These are phyloP conservation scores for Drosophila rellima DNA, from an alignment of 2,888 invertebrate genomes.

Conservation along the genomic window DNA sequence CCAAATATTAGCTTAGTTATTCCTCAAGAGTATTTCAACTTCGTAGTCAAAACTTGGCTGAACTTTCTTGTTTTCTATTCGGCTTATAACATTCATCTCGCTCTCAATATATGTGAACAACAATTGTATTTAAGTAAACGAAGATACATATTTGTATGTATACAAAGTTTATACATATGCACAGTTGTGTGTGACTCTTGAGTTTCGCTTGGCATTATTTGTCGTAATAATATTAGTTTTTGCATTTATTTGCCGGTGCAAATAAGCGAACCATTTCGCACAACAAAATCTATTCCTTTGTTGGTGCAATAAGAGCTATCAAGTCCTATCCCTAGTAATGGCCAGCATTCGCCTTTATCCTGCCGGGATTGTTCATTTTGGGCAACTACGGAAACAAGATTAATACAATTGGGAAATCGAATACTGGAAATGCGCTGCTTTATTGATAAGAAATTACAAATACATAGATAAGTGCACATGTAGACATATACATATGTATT, in stretches of 20 bases:
- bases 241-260: slow-evolving; percentile 68
- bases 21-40: slow-evolving; percentile 14
- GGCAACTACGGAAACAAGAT: slow-evolving; percentile 59
- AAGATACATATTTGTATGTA: slow-evolving; percentile 5
- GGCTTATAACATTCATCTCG: slow-evolving; percentile 39
- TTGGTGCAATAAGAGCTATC: slow-evolving; percentile 36
- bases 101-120: slow-evolving; percentile 29
- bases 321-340: slow-evolving; percentile 3
- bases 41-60: background rate
- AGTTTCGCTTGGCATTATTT: slow-evolving; percentile 60
- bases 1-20: background rate
- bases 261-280: slow-evolving; percentile 44
- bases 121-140: slow-evolving; percentile 43
- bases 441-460: slow-evolving; percentile 22
- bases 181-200: slow-evolving; percentile 23
- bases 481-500: slow-evolving; percentile 33
- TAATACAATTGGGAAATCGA: slow-evolving; percentile 75
- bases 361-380: slow-evolving; percentile 9
- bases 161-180: slow-evolving; percentile 3
- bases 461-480: slow-evolving; percentile 10
- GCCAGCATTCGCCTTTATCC: slow-evolving; percentile 10
- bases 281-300: slow-evolving; percentile 49
- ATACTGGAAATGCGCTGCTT: slow-evolving; percentile 35
- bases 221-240: slow-evolving; percentile 73
- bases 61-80: slow-evolving; percentile 32